Base-by-base conservation (phyloP, 1,140 invertebrate species). In the Rhagoletis zephyria region DNA sequence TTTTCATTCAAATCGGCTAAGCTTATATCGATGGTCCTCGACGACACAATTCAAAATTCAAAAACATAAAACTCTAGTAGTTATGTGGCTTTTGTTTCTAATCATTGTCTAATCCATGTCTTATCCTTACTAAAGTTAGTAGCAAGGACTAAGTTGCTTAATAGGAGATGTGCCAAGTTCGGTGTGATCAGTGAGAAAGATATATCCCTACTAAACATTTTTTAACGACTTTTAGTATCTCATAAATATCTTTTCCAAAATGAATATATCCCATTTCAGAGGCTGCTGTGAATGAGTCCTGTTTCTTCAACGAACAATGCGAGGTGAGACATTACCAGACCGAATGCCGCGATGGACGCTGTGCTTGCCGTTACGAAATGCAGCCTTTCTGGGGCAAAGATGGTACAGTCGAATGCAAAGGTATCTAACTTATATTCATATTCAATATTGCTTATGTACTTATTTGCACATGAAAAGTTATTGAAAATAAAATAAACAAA, bases 231-330 rank as follows among this genome's bases (percentile, higher is more conserved):
- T 30, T 30, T 30, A 30, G 30, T 30, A 30, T 30, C 30, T 30
- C 30, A 30, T 30, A 30, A 30, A 30, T 30, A 30, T 30, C 30
- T 30, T 30, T 30, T 30, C 30, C 2, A 42, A 67, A 7, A 2
- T 14, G 14, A 42, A 14, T 30, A 19, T 67, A 19, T 67, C 4
- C 64, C 10, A 48, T 87, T 87, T 77, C 94, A 97, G 96, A 94
- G 91, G 95, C 95, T 64, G 94, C 94, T 87, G 95, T 97, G 89
- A 97, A 97, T 94, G 96, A 97, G 90, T 95, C 95, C 51, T 97
- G 97, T 90, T 95, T 95, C 90, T 97, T 97, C 94, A 96, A 95
- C 93, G 96, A 96, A 90, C 96, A 97, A 94, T 97, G 97, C 93
- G 96, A 97, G 90, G 93, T 93, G 63, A 93, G 93, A 87, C 95